phyloP scores from a whole-genome alignment of 2,888 invertebrate species.

The Parelbella ahira region DNA sequence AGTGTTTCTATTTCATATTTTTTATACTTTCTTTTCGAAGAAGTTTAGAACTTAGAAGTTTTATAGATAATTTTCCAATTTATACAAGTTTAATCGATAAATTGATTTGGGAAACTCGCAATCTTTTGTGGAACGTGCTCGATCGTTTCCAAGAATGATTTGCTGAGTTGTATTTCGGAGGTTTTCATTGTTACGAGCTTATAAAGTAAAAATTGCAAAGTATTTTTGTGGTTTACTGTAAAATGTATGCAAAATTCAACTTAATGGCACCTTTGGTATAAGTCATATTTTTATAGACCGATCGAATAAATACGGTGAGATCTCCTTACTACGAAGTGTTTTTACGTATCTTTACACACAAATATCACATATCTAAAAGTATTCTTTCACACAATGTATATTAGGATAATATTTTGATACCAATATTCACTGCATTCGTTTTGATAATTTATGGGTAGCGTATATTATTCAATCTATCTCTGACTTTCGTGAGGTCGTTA shows the following conservation, averaged over 20 bases:
- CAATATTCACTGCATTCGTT: slow-evolving; percentile 73
- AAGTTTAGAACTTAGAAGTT: too few relatives aligned
- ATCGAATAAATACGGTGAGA: slow-evolving; percentile 44
- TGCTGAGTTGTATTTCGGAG: slow-evolving; percentile 19
- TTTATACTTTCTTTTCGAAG: too few relatives aligned
- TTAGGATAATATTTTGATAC: slow-evolving; percentile 77
- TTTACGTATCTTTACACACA: slow-evolving; percentile 64
- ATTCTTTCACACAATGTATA: slow-evolving; percentile 62
- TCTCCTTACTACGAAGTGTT: slow-evolving; percentile 56
- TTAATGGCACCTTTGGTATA: slow-evolving; percentile 49
- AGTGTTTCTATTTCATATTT: slow-evolving; percentile 61
- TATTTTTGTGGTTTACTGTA: slow-evolving; percentile 54
- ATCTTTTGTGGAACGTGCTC: slow-evolving; percentile 44
- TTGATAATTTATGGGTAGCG: slow-evolving; percentile 69
- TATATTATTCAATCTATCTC: slow-evolving; percentile 56
- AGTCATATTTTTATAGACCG: slow-evolving; percentile 71
- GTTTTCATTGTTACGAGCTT: slow-evolving; percentile 44
- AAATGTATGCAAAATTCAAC: slow-evolving; percentile 42
- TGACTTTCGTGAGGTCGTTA: slow-evolving; percentile 66
- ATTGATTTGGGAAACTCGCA: slow-evolving; percentile 40
- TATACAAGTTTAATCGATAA: slow-evolving; percentile 50
- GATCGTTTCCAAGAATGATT: slow-evolving; percentile 33
- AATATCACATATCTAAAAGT: slow-evolving; percentile 76
- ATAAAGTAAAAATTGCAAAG: slow-evolving; percentile 41
- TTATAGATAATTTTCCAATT: slow-evolving; percentile 74